These are phyloP conservation scores for Axis porcinus DNA, from an alignment of 2,113 vertebrate species.

Conservation along the genomic window DNA sequence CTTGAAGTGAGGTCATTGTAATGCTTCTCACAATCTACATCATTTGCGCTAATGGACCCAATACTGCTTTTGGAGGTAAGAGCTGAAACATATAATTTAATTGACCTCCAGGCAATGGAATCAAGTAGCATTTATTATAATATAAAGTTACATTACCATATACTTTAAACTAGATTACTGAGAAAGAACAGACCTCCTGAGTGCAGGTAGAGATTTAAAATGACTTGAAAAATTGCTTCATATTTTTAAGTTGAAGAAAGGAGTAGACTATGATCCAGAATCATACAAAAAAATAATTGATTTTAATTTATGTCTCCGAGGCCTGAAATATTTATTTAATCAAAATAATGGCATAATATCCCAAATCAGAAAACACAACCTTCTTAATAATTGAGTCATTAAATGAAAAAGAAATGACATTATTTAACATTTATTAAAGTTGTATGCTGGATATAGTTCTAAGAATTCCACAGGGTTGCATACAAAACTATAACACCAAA, in stretches of 20 bases:
- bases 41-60: not conserved
- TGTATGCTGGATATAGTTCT: not conserved
- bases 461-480: not conserved
- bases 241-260: not conserved
- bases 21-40: not conserved
- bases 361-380: not conserved
- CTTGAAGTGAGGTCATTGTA: not conserved
- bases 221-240: not conserved
- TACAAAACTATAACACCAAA: not conserved
- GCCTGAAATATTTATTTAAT: not conserved
- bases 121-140: not conserved
- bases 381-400: not conserved
- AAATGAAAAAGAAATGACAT: not conserved
- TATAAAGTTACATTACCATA: not conserved
- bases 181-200: not conserved
- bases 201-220: not conserved
- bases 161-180: not conserved
- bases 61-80: not conserved
- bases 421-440: not conserved
- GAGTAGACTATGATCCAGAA: not conserved
- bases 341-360: not conserved
- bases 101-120: not conserved
- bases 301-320: not conserved
- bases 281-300: not conserved
- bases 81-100: not conserved